Base-by-base conservation (phyloP, 2,888 invertebrate species). In the Amitus sp. region DNA sequence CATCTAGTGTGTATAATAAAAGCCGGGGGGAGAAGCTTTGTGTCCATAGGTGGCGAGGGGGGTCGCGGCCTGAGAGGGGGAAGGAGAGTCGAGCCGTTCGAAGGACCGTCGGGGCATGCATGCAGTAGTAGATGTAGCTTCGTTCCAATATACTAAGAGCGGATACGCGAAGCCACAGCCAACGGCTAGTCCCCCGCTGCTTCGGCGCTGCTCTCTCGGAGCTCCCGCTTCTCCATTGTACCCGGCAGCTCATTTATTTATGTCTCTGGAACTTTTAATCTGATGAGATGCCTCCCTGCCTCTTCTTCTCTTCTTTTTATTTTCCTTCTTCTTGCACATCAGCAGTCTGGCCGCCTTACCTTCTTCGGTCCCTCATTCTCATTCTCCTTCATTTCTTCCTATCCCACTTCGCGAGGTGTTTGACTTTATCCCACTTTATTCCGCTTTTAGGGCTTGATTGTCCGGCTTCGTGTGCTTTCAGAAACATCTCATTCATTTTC, bases 61-160 rank as follows among this genome's bases (percentile, higher is more conserved):
- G 27, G 51, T 34, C 19, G 33, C 20, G 28, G 33, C 48, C 37
- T 20, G 17, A 18, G 34, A 28, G 40, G 39, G 12, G 33, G 47
- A 15, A n/a, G 42, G 18, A 20, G 23, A 15, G 69, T 3, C 34
- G 10, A 13, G 17, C 23, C n/a, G n/a, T n/a, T n/a, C n/a, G n/a
- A n/a, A 3, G 13, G 48, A 37, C n/a, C 27, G 12, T 20, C 17
- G 47, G 30, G 33, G 23, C 9, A 15, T 6, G 1, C 20, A 23
- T 23, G 7, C 23, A 23, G 23, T 23, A 23, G 23, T 23, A 23
- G 55, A 51, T 49, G 63, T 63, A 68, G 61, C 45, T 54, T 65
- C 71, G 71, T 73, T 77, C 71, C 77, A 79, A 78, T 79, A 79
- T 78, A 76, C 78, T 76, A 76, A 76, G 76, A 78, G 78, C 72